These are phyloP conservation scores for Polymixis flavicincta DNA, from an alignment of 2,888 invertebrate species.

Conservation along the genomic window DNA sequence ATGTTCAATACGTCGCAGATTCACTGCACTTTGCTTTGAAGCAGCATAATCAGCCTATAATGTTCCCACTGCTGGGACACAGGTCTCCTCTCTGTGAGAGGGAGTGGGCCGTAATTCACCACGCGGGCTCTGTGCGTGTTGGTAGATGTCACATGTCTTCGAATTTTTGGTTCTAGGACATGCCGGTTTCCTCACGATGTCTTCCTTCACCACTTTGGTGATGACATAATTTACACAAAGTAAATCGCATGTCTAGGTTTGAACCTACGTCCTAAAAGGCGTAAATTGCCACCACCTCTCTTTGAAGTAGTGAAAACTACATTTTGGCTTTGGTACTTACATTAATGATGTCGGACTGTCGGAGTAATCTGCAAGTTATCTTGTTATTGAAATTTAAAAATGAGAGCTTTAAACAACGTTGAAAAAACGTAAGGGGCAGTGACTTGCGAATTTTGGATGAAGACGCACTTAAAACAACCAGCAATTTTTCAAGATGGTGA, in stretches of 20 bases:
- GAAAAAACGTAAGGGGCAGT: conserved; percentile 2
- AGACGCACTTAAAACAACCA: conserved; percentile 28
- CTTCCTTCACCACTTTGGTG: no score
- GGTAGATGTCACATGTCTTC: neutral
- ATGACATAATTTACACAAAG: no score
- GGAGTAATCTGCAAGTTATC: neutral
- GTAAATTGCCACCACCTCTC: no score
- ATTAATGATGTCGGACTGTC: no score
- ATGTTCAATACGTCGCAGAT: neutral
- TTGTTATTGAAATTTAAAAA: conserved; percentile 4
- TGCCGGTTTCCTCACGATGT: no score
- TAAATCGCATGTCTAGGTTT: no score
- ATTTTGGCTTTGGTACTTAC: neutral
- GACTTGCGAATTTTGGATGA: conserved; percentile 40
- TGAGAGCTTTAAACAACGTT: conserved; percentile 5
- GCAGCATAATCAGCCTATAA: neutral
- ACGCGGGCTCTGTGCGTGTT: neutral
- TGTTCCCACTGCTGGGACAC: neutral
- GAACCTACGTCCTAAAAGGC: no score
- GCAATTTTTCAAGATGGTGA: conserved; percentile 40
- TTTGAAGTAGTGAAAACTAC: no score
- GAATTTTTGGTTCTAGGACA: neutral
- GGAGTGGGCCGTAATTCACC: neutral
- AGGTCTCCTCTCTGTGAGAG: neutral
- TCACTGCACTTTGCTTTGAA: neutral